Conservation (phyloP, 2,888 invertebrate genomes). For the Conomelus anceps region DNA sequence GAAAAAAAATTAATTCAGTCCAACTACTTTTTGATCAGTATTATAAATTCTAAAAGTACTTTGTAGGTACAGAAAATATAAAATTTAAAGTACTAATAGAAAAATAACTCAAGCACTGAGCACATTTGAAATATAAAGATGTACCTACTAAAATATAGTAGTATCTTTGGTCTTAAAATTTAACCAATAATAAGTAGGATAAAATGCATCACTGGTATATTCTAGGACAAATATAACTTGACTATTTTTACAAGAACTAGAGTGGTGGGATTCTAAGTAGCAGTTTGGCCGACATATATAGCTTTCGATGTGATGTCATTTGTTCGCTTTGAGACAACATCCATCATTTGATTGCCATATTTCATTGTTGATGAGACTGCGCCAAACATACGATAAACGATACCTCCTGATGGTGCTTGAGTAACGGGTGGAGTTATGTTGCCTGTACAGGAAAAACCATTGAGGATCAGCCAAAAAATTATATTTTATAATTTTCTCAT, state of each 20-base stretch:
- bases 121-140: not conserved
- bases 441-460: constrained; percentile 32
- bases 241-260: not conserved
- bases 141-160: not conserved
- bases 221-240: not conserved
- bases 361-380: constrained; percentile 52
- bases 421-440: constrained; percentile 21
- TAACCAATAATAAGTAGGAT: not conserved
- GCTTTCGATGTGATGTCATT: constrained; percentile 40
- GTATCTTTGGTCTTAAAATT: not conserved
- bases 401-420: constrained; percentile 43
- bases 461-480: constrained; percentile 17
- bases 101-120: too few species aligned
- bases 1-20: too few species aligned
- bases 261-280: not conserved
- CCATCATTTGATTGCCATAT: constrained; percentile 54
- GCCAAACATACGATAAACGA: constrained; percentile 50
- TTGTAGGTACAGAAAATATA: too few species aligned
- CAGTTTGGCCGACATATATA: constrained; percentile 18
- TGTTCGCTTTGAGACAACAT: constrained; percentile 51
- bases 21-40: too few species aligned
- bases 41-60: too few species aligned
- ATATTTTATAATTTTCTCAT: too few species aligned
- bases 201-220: not conserved
- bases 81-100: too few species aligned